phyloP scores from a whole-genome alignment of 2,113 vertebrate genomes.

The Eudorcas thomsonii region DNA sequence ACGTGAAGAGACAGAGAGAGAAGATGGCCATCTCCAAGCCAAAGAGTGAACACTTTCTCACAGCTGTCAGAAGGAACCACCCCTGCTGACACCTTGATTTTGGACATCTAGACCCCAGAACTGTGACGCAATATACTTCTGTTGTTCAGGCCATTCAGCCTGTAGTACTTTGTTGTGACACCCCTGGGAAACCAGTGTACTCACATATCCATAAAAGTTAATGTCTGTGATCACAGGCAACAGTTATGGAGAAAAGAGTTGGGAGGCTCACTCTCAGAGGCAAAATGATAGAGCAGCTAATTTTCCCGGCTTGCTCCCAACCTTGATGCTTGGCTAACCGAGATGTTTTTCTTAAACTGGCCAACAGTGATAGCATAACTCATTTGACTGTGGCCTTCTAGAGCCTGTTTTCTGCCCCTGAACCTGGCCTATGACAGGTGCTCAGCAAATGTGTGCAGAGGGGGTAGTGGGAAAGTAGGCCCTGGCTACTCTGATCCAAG shows the following conservation, averaged over 20 bases:
- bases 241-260: neutral
- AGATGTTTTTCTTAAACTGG: neutral
- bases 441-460: neutral
- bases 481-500: neutral
- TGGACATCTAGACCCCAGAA: neutral
- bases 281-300: neutral
- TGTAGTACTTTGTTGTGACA: neutral
- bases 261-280: neutral
- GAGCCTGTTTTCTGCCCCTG: neutral
- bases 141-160: neutral
- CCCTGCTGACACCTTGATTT: neutral
- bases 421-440: neutral
- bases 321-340: neutral
- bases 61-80: neutral
- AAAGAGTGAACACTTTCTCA: neutral
- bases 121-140: neutral
- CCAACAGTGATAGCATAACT: neutral
- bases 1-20: neutral
- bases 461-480: neutral
- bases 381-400: neutral
- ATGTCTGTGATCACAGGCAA: neutral
- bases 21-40: neutral
- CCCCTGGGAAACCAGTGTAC: neutral
- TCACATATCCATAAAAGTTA: neutral
- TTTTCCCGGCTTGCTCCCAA: neutral